These are phyloP conservation scores for Origma solitaria DNA, from an alignment of 2,113 vertebrate genomes.

Conservation along the genomic window DNA sequence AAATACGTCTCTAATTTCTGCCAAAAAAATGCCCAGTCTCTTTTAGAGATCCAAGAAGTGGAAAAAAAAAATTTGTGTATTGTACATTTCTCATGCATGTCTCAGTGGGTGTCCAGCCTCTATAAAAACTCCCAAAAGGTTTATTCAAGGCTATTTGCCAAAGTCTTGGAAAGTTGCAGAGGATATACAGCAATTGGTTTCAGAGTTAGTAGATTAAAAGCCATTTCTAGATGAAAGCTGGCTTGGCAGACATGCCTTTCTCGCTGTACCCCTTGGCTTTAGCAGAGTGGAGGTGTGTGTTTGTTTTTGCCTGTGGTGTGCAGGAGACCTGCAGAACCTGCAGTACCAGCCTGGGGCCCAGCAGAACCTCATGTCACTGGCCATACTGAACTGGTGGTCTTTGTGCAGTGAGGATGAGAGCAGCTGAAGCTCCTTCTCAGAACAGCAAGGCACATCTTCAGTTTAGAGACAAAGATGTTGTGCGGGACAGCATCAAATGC, in stretches of 20 bases:
- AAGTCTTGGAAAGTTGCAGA: neutral
- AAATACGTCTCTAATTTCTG: neutral
- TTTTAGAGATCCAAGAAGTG: neutral
- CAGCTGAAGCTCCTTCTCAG: neutral
- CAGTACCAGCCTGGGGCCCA: neutral
- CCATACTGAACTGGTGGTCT: neutral
- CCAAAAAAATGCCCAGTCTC: conserved; percentile 14
- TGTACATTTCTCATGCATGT: neutral
- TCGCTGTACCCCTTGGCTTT: neutral
- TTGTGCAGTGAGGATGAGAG: neutral
- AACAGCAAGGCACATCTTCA: neutral
- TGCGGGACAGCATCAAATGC: neutral
- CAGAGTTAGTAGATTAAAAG: neutral
- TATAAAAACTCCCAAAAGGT: neutral
- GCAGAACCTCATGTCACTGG: accelerated
- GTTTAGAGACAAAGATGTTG: neutral
- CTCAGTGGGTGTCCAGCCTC: conserved; percentile 19
- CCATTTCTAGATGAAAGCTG: neutral
- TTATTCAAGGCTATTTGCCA: neutral
- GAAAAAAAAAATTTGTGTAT: neutral
- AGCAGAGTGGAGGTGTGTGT: neutral
- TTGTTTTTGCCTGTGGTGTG: neutral
- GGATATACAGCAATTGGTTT: neutral
- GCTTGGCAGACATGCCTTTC: neutral
- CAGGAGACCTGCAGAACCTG: neutral